Evolutionary conservation across 2,888 invertebrate genomes (phyloP), one percentile per base, ranked within the genome.

Genomic region (Coecobrya sp.): DNA sequence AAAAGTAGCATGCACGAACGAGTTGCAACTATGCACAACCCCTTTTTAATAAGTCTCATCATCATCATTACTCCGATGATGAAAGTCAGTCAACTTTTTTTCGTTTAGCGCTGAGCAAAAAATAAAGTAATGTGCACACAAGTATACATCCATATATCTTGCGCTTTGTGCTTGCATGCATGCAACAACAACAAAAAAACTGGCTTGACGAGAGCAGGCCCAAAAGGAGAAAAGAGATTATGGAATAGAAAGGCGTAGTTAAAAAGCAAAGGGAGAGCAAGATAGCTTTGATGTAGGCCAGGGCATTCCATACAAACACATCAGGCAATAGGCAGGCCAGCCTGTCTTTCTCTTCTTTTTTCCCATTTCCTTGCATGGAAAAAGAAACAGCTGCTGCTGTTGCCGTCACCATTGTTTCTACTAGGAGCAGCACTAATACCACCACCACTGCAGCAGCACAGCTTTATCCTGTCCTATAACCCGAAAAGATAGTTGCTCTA

Each of bases 301-400:
- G 22, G 16, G 25, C 76, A 79, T 79, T 49, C 79, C 79, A 52
- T 13, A 55, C 52, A 27, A 70, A 55, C 79, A 79, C 79, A 79
- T n/a, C 79, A 55, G 16, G 30, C 76, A n/a, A 59, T 13, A 45
- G 25, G 13, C 45, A 19, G 49, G 76, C 70, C 11, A 70, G 0
- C 8, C 42, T 27, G 22, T 27, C 49, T 79, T 52, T 79, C 79
- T 52, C 52, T 79, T 30, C 16, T 30, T 36, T 36, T 76, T 49
- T 79, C n/a, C 79, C 10, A 36, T n/a, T 36, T 82, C 22, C 82
- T 36, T 62, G n/a, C 82, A 22, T 82, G 59, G 36, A 62, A 82
- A 82, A 82, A 59, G 82, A 30, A 82, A 59, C 82, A 82, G 82
- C 82, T 82, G 82, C 82, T 82, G 30, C 13, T 22, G 62, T 62